Evolutionary conservation across 2,113 vertebrate genomes (phyloP).

Genomic region (Buteo buteo): DNA sequence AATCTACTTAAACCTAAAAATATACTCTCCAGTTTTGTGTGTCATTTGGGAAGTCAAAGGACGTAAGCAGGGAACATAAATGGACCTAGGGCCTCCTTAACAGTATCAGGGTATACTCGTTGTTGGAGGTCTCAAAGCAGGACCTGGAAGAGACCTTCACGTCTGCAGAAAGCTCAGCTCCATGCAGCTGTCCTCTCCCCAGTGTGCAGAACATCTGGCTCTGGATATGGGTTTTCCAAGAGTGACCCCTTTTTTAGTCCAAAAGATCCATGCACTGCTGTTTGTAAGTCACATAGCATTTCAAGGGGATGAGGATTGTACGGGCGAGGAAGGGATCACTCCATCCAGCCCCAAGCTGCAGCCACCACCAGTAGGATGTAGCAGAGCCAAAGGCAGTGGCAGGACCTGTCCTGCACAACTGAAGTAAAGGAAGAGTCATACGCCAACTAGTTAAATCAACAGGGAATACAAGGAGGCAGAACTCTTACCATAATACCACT

Average conservation of each 20-base stretch:
- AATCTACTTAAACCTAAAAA: neutral
- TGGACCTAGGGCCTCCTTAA: neutral
- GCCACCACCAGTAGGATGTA: neutral
- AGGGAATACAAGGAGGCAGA: neutral
- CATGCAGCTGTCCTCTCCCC: neutral
- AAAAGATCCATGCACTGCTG: neutral
- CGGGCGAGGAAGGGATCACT: neutral
- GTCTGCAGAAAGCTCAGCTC: neutral
- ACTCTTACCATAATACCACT: neutral
- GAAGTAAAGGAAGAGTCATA: neutral
- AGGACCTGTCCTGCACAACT: neutral
- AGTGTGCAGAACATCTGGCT: neutral
- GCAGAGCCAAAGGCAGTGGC: neutral
- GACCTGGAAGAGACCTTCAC: neutral
- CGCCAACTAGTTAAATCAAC: neutral
- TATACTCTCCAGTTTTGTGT: neutral
- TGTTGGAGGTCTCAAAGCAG: neutral
- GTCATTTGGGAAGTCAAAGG: conserved; percentile 7
- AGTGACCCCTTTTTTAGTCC: neutral
- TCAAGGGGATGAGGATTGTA: neutral
- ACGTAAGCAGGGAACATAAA: neutral
- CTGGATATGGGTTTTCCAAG: neutral
- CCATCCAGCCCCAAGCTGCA: neutral
- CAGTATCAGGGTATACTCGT: neutral
- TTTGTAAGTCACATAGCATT: neutral